A percentile compares a stretch with the other conserved stretches of the same genome.
phyloP scores from a whole-genome alignment of 1,140 invertebrate species.

The Tetragonula clypearis region DNA sequence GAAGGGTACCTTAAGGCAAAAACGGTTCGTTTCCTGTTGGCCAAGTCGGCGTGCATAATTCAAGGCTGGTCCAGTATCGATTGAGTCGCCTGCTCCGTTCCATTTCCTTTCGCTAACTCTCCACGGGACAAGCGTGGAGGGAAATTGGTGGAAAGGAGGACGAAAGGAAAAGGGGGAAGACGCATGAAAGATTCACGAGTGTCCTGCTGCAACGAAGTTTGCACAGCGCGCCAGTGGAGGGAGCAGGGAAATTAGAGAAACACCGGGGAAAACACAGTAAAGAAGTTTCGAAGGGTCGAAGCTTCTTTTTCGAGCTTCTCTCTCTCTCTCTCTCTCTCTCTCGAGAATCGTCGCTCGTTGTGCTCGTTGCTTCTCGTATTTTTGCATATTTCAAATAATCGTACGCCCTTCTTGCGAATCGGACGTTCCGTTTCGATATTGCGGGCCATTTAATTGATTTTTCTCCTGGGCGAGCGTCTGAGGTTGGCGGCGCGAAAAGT shows the following conservation, averaged over 20 bases:
- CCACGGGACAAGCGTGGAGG: neutral
- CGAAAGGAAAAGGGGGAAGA: neutral
- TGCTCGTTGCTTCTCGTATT: neutral
- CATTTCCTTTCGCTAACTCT: conserved; percentile 15
- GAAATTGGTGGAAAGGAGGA: neutral
- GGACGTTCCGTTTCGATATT: neutral
- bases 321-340: no score
- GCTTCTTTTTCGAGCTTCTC: neutral
- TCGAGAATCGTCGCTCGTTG: neutral
- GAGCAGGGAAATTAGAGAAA: conserved; percentile 6
- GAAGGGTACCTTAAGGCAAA: conserved; percentile 39
- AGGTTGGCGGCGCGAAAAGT: neutral
- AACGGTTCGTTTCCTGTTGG: conserved; percentile 55
- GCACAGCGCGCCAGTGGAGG: neutral
- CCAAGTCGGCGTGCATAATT: conserved; percentile 60
- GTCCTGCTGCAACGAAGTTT: conserved; percentile 10
- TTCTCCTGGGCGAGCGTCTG: neutral
- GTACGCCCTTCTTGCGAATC: no score
- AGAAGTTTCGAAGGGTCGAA: neutral
- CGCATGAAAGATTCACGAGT: conserved; percentile 42
- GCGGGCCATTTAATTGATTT: neutral
- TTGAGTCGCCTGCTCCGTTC: conserved; percentile 45
- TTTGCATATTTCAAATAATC: neutral
- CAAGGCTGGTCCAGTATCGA: conserved; percentile 61
- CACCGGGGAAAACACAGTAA: neutral